Base-by-base conservation (phyloP, 2,113 vertebrate genomes). In the Ochotona princeps region DNA sequence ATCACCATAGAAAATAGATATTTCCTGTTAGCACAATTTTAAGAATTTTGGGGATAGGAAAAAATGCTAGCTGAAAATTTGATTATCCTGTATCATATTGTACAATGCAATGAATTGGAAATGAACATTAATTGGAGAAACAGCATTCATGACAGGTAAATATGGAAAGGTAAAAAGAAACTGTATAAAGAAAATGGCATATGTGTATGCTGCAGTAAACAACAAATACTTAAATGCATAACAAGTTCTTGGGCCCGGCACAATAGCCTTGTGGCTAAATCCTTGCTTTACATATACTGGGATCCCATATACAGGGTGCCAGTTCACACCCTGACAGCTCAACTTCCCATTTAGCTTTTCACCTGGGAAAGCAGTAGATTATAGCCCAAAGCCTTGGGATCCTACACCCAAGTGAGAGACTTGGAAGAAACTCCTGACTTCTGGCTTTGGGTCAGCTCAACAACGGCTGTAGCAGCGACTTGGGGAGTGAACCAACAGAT, bases 1-100 rank as follows among this genome's bases (percentile, higher is more conserved):
- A 98, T 97, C 96, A 97, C 97, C 95, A 96, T 97, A 97, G 97
- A 97, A 95, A 96, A 96, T 93, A 89, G 17, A 25, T 93, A 97
- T 90, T 91, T 86, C 83, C 67, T 97, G 97, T 95, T 98, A 97
- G 96, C 96, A 97, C 95, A 76, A 96, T 96, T 95, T 92, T 95
- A 96, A 93, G 92, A 94, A 94, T 91, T 96, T 96, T 18, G 38
- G 35, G 72, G 87, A 54, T 75, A 66, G 92, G 21, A 93, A 73
- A 87, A 95, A 95, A 94, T 13, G 61, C 47, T 91, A 44, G 89
- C 95, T 85, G 66, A 63, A 96, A 94, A 76, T 57, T 86, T 83
- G 94, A 95, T 95, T 92, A 95, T 81, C 89, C 90, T 92, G 92
- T 78, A 96, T 91, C 91, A 97, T 94, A 96, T 91, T 96, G 93